Conservation (phyloP, 2,888 invertebrate species). For the Orthonychiurus folsomi region DNA sequence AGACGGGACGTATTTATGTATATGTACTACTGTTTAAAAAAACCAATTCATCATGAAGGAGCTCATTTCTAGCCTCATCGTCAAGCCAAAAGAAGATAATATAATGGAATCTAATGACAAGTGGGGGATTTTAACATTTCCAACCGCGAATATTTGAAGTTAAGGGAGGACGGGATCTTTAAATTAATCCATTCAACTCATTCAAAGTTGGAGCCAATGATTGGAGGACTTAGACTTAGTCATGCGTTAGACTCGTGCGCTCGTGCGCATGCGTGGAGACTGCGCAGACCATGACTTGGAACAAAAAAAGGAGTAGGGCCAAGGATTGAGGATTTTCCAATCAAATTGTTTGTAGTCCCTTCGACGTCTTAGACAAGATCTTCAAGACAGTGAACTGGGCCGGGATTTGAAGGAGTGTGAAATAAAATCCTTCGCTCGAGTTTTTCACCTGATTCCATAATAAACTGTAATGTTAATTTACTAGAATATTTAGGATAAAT, state of each 20-base stretch:
- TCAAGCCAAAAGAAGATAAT: constrained; percentile 23
- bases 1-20: neutral
- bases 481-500: neutral
- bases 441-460: neutral
- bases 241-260: neutral
- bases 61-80: constrained; percentile 23
- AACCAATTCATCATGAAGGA: constrained; percentile 13
- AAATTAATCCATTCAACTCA: too few relatives aligned
- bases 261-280: too few relatives aligned
- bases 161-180: too few relatives aligned
- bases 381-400: too few relatives aligned
- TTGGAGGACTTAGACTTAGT: neutral
- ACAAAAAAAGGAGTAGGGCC: too few relatives aligned
- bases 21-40: neutral
- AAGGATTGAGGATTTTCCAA: too few relatives aligned
- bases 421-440: neutral
- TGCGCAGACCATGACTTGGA: too few relatives aligned
- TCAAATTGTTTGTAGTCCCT: too few relatives aligned
- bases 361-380: too few relatives aligned
- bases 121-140: too few relatives aligned
- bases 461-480: neutral
- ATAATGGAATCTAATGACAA: too few relatives aligned
- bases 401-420: neutral
- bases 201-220: neutral
- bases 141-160: too few relatives aligned